Conservation (phyloP, 2,888 invertebrate species). For the Tuberolachnus salignus region DNA sequence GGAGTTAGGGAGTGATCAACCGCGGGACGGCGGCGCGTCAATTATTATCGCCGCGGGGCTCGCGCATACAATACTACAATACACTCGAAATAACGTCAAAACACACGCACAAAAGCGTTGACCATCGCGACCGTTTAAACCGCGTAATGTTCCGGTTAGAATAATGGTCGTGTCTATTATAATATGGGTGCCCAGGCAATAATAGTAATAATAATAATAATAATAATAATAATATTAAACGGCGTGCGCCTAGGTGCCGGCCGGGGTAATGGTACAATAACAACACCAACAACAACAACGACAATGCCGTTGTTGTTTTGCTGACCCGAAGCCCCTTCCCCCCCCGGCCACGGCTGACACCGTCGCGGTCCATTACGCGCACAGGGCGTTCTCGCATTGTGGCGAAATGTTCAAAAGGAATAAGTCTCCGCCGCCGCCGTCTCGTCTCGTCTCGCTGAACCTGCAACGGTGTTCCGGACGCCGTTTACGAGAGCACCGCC, state of each 20-base stretch:
- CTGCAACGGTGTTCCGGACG: slow-evolving; percentile 24
- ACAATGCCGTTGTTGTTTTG: background rate
- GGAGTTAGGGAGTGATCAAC: background rate
- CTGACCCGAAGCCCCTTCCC: background rate
- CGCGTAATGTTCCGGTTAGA: slow-evolving; percentile 40
- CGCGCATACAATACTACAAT: background rate
- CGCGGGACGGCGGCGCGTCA: too few species aligned
- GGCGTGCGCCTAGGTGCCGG: background rate
- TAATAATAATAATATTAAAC: background rate
- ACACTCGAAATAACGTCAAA: slow-evolving; percentile 18
- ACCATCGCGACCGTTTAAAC: background rate
- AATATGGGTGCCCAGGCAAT: too few species aligned
- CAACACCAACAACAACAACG: background rate
- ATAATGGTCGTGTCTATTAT: background rate
- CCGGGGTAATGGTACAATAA: slow-evolving; percentile 23
- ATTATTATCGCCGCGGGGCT: too few species aligned
- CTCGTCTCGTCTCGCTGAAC: slow-evolving; percentile 49
- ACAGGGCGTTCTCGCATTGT: slow-evolving; percentile 36
- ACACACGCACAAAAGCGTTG: slow-evolving; percentile 24
- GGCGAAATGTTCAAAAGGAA: slow-evolving; percentile 19
- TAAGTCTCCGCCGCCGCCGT: background rate
- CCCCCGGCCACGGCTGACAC: background rate
- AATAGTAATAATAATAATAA: background rate
- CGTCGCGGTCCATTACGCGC: slow-evolving; percentile 52
- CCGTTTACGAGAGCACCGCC: too few species aligned